phyloP scores from a whole-genome alignment of 2,797 vertebrate species.

The Pantherophis alleghaniensis region DNA sequence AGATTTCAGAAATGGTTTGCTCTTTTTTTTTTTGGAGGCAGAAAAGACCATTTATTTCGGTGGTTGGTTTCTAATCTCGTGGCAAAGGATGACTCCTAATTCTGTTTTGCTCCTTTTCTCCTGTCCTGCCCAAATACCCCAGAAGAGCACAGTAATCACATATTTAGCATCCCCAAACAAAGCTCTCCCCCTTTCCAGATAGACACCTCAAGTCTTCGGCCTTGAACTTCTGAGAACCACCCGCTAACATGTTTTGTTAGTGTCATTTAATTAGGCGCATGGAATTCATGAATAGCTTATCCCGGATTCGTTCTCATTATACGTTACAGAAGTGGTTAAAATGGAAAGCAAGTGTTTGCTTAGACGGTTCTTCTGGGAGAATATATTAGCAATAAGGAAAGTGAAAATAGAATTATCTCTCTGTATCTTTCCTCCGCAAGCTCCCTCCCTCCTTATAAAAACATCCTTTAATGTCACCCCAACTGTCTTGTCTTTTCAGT shows the following conservation, averaged over 20 bases:
- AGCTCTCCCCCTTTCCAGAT: neutral
- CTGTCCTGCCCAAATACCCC: neutral
- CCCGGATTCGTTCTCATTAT: rapidly evolving
- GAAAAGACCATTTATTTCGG: neutral
- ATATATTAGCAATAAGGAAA: neutral
- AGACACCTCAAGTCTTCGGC: conserved; percentile 6
- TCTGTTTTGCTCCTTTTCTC: neutral
- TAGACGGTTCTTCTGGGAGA: neutral
- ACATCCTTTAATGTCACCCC: no score
- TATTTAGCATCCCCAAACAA: neutral
- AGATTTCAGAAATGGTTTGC: neutral
- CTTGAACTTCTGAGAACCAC: conserved; percentile 18
- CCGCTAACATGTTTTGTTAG: conserved; percentile 32
- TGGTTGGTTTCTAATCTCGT: neutral
- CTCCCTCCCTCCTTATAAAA: neutral
- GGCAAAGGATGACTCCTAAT: neutral
- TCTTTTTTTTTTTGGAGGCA: neutral
- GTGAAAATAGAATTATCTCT: conserved; percentile 10
- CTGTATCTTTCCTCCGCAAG: neutral
- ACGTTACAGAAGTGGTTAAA: neutral
- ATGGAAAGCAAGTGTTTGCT: neutral
- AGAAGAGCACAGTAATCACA: neutral
- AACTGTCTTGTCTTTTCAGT: neutral
- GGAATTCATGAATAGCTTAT: neutral
- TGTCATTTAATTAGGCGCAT: conserved; percentile 33